These are phyloP conservation scores for Atrina japonica DNA, from an alignment of 2,888 invertebrate genomes.

Conservation along the genomic window DNA sequence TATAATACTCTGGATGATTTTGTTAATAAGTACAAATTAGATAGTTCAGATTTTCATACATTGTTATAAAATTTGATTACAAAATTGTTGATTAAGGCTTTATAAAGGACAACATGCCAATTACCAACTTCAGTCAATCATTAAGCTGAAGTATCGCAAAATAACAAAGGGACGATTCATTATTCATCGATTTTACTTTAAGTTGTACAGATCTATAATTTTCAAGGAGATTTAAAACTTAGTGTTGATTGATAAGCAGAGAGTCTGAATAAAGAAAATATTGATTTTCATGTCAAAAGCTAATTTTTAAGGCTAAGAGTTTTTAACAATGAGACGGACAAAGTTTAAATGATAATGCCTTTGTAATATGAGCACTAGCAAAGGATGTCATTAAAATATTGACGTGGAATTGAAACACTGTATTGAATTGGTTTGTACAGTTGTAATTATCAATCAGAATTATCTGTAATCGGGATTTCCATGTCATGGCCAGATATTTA, in stretches of 20 bases:
- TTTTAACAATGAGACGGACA: constrained; percentile 26
- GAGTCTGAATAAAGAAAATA: constrained; percentile 28
- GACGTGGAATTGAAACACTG: constrained; percentile 18
- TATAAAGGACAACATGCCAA: too few relatives aligned
- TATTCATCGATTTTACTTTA: constrained; percentile 32
- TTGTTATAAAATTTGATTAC: too few relatives aligned
- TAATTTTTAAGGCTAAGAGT: constrained; percentile 30
- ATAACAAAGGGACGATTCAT: constrained; percentile 21
- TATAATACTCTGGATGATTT: too few relatives aligned
- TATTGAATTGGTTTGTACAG: background rate
- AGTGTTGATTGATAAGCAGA: constrained; percentile 32
- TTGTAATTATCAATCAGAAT: constrained; percentile 1
- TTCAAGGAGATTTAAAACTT: constrained; percentile 36
- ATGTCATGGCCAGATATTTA: background rate
- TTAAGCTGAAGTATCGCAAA: background rate
- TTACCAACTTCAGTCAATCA: too few relatives aligned
- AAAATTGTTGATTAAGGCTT: too few relatives aligned
- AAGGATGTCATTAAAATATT: constrained; percentile 29
- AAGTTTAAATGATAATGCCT: constrained; percentile 32
- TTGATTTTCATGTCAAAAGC: constrained; percentile 36
- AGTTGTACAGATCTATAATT: constrained; percentile 32
- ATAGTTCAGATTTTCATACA: too few relatives aligned
- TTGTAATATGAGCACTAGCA: constrained; percentile 21
- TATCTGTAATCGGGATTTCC: constrained; percentile 16
- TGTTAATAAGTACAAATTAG: too few relatives aligned